phyloP scores from a whole-genome alignment of 2,888 invertebrate species.

The Perizoma flavofasciatum region DNA sequence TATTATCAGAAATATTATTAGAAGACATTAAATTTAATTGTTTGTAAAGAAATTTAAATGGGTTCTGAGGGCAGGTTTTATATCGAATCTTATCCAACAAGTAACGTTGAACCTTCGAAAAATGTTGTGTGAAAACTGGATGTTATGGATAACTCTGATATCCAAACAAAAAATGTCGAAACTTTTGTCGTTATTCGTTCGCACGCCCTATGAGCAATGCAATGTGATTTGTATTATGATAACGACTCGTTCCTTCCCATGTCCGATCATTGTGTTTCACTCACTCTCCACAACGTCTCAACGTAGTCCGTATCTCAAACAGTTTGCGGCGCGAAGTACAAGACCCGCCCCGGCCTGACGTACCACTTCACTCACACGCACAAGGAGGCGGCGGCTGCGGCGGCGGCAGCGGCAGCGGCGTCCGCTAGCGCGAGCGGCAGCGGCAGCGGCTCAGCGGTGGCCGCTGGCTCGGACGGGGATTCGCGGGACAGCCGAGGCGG shows the following conservation, averaged over 20 bases:
- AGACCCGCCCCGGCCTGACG: conserved; percentile 97
- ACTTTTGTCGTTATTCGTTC: too few relatives aligned
- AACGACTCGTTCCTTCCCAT: conserved; percentile 15
- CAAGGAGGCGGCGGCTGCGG: conserved; percentile 79
- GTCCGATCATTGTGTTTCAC: conserved; percentile 4
- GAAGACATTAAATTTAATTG: too few relatives aligned
- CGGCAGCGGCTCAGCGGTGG: conserved; percentile 47
- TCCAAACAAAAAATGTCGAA: too few relatives aligned
- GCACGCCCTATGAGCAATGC: too few relatives aligned
- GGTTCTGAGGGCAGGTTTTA: background rate
- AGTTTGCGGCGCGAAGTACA: conserved; percentile 98
- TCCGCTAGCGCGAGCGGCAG: conserved; percentile 27
- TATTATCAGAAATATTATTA: too few relatives aligned
- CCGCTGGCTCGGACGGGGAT: conserved; percentile 62
- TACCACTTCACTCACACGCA: conserved; percentile 98
- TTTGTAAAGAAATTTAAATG: background rate
- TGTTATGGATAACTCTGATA: too few relatives aligned
- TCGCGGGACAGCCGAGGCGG: conserved; percentile 85
- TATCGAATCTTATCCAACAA: too few relatives aligned
- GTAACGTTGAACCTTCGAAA: too few relatives aligned
- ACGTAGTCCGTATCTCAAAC: conserved; percentile 47
- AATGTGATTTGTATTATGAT: background rate
- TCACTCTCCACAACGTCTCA: conserved; percentile 2
- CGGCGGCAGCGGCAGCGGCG: conserved; percentile 26
- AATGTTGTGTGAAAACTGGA: too few relatives aligned